Evolutionary conservation across 1,140 invertebrate species (phyloP).

Genomic region (Procambarus clarkii): DNA sequence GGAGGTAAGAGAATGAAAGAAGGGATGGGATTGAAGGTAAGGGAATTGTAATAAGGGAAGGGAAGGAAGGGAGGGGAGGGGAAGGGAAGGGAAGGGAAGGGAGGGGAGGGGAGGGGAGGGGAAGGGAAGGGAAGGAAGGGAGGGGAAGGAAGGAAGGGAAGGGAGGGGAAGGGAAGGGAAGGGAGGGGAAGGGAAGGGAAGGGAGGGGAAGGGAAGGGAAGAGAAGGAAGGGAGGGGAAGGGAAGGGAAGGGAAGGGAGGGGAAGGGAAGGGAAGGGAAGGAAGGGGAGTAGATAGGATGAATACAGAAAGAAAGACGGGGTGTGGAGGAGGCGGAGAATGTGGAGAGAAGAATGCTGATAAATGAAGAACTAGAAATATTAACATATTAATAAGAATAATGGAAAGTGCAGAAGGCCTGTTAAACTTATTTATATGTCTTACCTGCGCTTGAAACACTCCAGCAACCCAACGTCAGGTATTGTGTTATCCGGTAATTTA

Average conservation of each 20-base stretch:
- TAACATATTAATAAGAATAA: not conserved
- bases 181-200: not conserved
- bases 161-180: not conserved
- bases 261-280: too few species aligned
- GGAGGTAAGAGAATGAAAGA: not conserved
- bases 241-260: too few species aligned
- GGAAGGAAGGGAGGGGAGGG: not conserved
- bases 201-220: not conserved
- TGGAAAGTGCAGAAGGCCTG: not conserved
- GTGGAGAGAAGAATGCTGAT: too few species aligned
- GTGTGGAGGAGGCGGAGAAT: too few species aligned
- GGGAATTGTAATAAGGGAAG: not conserved
- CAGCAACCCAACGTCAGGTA: too few species aligned
- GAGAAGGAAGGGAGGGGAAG: not conserved
- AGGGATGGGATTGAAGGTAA: not conserved
- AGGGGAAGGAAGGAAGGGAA: not conserved
- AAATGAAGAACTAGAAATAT: too few species aligned
- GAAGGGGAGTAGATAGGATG: not conserved
- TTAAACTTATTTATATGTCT: not conserved
- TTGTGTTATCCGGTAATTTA: too few species aligned
- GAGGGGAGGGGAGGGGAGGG: too few species aligned
- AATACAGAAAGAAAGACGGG: not conserved
- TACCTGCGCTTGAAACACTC: too few species aligned
- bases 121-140: not conserved
- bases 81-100: not conserved